Percentiles rank a stretch among this genome's conserved stretches.
These are phyloP conservation scores for Pandemis cinnamomeana DNA, from an alignment of 2,888 invertebrate species.

Conservation along the genomic window DNA sequence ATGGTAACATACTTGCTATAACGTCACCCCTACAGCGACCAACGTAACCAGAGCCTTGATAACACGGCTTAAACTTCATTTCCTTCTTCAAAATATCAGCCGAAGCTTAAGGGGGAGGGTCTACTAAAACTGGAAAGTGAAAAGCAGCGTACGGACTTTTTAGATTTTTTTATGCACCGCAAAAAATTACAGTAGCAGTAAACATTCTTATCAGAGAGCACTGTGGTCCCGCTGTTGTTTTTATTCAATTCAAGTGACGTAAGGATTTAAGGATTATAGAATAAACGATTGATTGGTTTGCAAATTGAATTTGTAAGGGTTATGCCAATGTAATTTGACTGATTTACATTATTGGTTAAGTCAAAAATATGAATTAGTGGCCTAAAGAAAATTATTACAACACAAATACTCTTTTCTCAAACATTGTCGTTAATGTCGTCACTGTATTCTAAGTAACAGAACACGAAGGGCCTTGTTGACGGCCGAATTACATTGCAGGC, in stretches of 20 bases:
- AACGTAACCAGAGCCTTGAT: conserved; percentile 29
- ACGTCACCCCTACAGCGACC: conserved; percentile 43
- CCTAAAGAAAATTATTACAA: too few species aligned
- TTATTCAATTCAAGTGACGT: not conserved
- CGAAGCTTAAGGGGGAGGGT: conserved; percentile 6
- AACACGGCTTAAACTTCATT: not conserved
- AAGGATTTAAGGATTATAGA: not conserved
- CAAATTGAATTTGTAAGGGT: not conserved
- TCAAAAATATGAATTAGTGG: too few species aligned
- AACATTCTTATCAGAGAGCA: conserved; percentile 53
- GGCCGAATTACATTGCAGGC: too few species aligned
- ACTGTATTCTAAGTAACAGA: too few species aligned
- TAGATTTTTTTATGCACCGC: conserved; percentile 34
- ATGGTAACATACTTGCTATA: conserved; percentile 52
- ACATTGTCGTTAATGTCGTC: too few species aligned
- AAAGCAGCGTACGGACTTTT: conserved; percentile 30
- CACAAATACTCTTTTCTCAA: too few species aligned
- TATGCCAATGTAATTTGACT: too few species aligned
- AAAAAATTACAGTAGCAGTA: conserved; percentile 45
- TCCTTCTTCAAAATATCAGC: not conserved
- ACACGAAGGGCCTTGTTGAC: too few species aligned
- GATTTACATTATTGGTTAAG: too few species aligned
- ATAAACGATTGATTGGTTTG: not conserved
- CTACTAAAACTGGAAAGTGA: conserved; percentile 8
- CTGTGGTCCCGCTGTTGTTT: conserved; percentile 44